Percentiles rank a stretch among this genome's conserved stretches.
Conservation (phyloP, 2,888 invertebrate genomes). For the Autographa pulchrina region DNA sequence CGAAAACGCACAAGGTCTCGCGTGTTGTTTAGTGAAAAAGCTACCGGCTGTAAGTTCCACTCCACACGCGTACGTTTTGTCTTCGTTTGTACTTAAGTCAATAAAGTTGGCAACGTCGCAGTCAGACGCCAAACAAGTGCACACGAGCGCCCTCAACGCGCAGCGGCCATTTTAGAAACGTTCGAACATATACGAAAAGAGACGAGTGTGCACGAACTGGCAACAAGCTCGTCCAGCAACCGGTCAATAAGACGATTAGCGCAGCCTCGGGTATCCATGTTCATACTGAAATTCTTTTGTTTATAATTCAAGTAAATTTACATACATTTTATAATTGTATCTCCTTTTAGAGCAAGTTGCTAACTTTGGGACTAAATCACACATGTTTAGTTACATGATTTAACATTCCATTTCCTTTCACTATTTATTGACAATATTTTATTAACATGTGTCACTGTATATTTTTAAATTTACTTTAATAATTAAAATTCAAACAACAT, state of each 20-base stretch:
- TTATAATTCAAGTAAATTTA: constrained; percentile 57
- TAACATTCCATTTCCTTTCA: background rate
- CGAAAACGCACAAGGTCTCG: constrained; percentile 70
- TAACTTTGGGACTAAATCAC: background rate
- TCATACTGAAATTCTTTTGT: constrained; percentile 78
- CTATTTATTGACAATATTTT: background rate
- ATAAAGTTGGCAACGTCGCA: constrained; percentile 90
- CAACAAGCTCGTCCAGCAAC: constrained; percentile 87
- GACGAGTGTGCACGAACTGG: constrained; percentile 85
- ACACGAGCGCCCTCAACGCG: constrained; percentile 89
- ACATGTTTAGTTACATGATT: constrained; percentile 1
- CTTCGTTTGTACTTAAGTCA: constrained; percentile 86
- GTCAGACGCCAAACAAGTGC: constrained; percentile 88
- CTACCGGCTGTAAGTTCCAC: constrained; percentile 86
- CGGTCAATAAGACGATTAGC: constrained; percentile 89
- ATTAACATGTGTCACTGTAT: background rate
- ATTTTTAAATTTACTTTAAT: no score
- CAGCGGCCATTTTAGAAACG: constrained; percentile 84
- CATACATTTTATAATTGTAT: constrained; percentile 30
- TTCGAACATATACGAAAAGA: constrained; percentile 79
- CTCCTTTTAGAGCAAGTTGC: background rate
- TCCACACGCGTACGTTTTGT: constrained; percentile 89
- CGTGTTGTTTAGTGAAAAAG: constrained; percentile 78
- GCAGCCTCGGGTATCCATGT: constrained; percentile 77
- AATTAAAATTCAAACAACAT: no score